Evolutionary conservation across 2,113 vertebrate species (phyloP).

Genomic region (Narcine bancroftii): DNA sequence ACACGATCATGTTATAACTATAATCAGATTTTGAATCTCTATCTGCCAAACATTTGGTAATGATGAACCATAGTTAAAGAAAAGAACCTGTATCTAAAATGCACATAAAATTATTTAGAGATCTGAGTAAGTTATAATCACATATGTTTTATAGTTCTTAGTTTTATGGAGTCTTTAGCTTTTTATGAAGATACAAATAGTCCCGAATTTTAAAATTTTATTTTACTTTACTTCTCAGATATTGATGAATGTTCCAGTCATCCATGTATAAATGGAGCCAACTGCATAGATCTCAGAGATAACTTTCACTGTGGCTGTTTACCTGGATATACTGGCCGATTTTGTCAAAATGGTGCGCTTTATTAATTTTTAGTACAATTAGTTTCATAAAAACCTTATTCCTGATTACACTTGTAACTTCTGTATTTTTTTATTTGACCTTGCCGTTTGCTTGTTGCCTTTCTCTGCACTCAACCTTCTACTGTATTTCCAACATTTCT

Average conservation of each 20-base stretch:
- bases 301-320: not conserved
- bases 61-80: too few species aligned
- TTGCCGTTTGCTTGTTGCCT: not conserved
- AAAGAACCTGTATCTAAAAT: not conserved
- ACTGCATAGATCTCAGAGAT: not conserved
- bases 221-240: constrained; percentile 9
- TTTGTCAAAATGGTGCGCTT: not conserved
- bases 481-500: not conserved
- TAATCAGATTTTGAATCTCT: not conserved
- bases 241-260: constrained; percentile 1
- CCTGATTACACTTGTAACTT: not conserved
- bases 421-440: not conserved
- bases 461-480: not conserved
- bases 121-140: not conserved
- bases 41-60: not conserved
- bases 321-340: constrained; percentile 4
- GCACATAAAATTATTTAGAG: not conserved
- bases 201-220: not conserved
- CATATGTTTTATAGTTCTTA: not conserved
- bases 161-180: not conserved
- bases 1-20: not conserved
- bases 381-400: not conserved
- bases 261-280: not conserved
- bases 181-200: not conserved
- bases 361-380: not conserved